A percentile compares a stretch with the other conserved stretches of the same genome.
These are phyloP conservation scores for Leptopilina boulardi DNA, from an alignment of 1,140 invertebrate genomes.

Conservation along the genomic window DNA sequence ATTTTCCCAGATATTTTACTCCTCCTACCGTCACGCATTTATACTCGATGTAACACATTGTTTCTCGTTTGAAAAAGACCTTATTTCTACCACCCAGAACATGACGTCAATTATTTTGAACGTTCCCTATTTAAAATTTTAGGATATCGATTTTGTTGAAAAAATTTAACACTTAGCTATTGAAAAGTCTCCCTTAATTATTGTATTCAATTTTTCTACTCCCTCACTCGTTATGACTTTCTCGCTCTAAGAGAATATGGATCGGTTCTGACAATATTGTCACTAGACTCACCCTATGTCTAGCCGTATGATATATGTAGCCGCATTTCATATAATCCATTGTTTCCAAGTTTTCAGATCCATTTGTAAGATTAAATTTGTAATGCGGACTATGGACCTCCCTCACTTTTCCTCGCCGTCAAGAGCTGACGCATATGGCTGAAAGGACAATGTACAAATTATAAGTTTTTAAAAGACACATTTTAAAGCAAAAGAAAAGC, in stretches of 20 bases:
- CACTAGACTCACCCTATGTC: conserved; percentile 66
- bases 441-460: conserved; percentile 65
- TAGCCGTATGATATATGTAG: conserved; percentile 71
- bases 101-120: no score
- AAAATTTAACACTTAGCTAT: no score
- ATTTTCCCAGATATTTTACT: no score
- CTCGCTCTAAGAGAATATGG: conserved; percentile 67
- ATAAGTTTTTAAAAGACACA: no score
- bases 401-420: conserved; percentile 57
- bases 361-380: conserved; percentile 78
- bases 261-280: conserved; percentile 77
- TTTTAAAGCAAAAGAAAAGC: no score
- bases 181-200: background rate
- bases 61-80: no score
- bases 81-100: no score
- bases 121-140: no score
- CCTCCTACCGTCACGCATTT: no score
- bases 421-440: conserved; percentile 72
- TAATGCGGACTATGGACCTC: conserved; percentile 66
- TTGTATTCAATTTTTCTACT: background rate
- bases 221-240: conserved; percentile 34
- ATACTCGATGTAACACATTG: no score
- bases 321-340: conserved; percentile 77
- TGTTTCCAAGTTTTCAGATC: conserved; percentile 78
- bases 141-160: no score